Evolutionary conservation across 2,113 vertebrate species (phyloP).

Genomic region (Lichenostomus cassidix): DNA sequence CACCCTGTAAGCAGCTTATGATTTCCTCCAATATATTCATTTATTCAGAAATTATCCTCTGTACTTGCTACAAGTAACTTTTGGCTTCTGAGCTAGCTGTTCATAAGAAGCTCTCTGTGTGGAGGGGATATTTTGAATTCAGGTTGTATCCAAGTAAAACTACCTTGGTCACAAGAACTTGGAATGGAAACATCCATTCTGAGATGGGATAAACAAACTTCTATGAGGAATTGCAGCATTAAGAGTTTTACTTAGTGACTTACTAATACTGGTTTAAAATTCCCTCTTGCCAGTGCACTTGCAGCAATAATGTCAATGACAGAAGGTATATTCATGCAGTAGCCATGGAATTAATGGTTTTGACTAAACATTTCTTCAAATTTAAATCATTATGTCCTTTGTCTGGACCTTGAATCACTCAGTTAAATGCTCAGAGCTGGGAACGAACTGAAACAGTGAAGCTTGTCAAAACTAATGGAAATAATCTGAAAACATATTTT

Average conservation of each 20-base stretch:
- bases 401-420: neutral
- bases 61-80: neutral
- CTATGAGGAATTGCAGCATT: neutral
- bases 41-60: conserved; percentile 22
- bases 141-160: neutral
- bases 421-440: neutral
- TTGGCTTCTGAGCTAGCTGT: neutral
- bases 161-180: neutral
- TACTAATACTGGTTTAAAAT: neutral
- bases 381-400: neutral
- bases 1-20: conserved; percentile 3
- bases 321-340: neutral
- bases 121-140: neutral
- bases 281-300: neutral
- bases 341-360: neutral
- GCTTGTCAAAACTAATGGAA: neutral
- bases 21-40: neutral
- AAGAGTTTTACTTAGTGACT: neutral
- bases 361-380: neutral
- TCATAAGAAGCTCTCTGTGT: neutral
- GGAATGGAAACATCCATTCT: neutral
- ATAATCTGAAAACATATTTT: neutral
- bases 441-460: neutral
- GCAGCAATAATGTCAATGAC: neutral
- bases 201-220: neutral